These are phyloP conservation scores for Philotrypesis tridentata DNA, from an alignment of 1,140 invertebrate species.

Conservation along the genomic window DNA sequence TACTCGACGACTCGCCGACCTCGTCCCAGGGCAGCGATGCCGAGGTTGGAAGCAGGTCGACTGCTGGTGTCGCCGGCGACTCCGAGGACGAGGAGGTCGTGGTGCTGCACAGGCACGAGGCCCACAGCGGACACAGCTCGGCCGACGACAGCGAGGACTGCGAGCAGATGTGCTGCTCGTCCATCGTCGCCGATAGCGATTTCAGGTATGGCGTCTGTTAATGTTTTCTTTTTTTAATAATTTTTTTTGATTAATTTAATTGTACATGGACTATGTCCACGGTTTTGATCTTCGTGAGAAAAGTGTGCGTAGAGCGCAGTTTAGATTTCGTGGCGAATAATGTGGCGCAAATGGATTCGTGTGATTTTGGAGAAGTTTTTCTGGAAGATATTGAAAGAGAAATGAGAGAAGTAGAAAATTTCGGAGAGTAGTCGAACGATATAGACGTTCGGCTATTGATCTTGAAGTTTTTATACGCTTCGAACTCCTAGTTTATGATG, in stretches of 20 bases:
- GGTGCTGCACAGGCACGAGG: conserved; percentile 64
- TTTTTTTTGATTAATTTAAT: not conserved
- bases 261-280: too few relatives aligned
- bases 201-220: conserved; percentile 70
- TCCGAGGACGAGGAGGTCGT: conserved; percentile 69
- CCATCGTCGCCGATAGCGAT: conserved; percentile 70
- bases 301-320: too few relatives aligned
- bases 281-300: too few relatives aligned
- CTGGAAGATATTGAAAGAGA: too few relatives aligned
- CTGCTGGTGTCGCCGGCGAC: conserved; percentile 51
- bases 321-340: too few relatives aligned
- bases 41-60: conserved; percentile 62
- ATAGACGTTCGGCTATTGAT: too few relatives aligned
- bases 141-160: conserved; percentile 69
- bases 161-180: conserved; percentile 64
- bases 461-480: too few relatives aligned
- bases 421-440: too few relatives aligned
- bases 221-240: not conserved
- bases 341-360: too few relatives aligned
- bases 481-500: too few relatives aligned
- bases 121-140: conserved; percentile 66
- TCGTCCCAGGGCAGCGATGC: conserved; percentile 82
- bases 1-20: conserved; percentile 83
- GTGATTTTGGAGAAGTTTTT: too few relatives aligned
- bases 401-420: too few relatives aligned